These are phyloP conservation scores for Tychaedon coryphoeus DNA, from an alignment of 2,113 vertebrate genomes.

Conservation along the genomic window DNA sequence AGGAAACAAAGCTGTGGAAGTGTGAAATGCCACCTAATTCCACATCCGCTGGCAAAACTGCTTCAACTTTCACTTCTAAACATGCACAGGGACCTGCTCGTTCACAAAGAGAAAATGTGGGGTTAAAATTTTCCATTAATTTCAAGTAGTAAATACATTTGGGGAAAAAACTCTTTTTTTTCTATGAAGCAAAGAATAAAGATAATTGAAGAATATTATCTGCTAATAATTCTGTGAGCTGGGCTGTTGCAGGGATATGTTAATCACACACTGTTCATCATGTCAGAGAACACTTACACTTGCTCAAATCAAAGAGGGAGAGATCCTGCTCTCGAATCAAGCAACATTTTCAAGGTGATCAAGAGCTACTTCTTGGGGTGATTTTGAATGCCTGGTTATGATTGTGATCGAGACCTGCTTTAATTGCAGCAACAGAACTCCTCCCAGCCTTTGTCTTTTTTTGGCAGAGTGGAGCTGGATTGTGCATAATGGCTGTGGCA, in stretches of 20 bases:
- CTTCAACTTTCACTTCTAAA: neutral
- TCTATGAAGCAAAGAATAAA: neutral
- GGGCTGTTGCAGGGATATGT: neutral
- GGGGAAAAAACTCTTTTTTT: neutral
- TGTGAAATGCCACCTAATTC: neutral
- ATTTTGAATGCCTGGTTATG: neutral
- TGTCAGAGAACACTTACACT: neutral
- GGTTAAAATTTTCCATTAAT: neutral
- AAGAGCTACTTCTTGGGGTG: neutral
- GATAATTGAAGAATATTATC: neutral
- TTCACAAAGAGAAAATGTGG: neutral
- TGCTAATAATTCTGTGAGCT: neutral
- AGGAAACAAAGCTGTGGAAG: neutral
- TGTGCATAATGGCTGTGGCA: neutral
- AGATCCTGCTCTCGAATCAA: neutral
- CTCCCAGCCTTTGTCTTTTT: neutral
- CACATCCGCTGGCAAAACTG: neutral
- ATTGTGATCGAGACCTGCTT: neutral
- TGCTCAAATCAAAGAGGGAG: neutral
- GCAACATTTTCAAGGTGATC: neutral
- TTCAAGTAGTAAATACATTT: neutral
- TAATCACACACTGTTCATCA: neutral
- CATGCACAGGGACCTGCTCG: neutral
- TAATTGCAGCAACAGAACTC: neutral
- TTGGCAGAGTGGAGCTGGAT: neutral